Evolutionary conservation across 2,113 vertebrate genomes (phyloP), one percentile per base, ranked within the genome.

Genomic region (Oreochromis tanganicae): DNA sequence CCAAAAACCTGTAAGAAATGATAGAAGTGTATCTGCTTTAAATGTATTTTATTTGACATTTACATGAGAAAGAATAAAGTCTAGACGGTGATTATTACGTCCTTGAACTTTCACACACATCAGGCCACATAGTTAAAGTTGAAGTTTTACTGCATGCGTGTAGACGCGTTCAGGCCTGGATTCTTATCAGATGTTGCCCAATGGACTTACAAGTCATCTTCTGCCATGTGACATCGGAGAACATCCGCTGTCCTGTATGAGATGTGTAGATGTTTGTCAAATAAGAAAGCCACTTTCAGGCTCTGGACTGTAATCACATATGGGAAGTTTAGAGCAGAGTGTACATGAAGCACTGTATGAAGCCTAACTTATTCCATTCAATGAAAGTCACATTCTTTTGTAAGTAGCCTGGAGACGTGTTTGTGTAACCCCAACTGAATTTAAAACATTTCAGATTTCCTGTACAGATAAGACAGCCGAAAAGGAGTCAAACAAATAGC

Each of bases 141-240:
- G 71, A 75, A 11, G 43, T 75, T 48, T 75, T 48, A 75, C 71
- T 48, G 41, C 21, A 9, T 10, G 2, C 2, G 14, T 48, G 41
- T 48, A 19, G 24, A 75, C 17, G 4, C 0, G 16, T 48, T 29
- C 27, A 29, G 43, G 9, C 3, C 6, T 29, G 14, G 14, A 75
- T 17, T 75, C 43, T 75, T 75, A 75, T 75, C 71, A 75, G 71
- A 75, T 75, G 71, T 75, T 75, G 43, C 71, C 4, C 71, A 48
- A 75, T 27, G 9, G 43, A 75, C 14, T 75, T 75, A 75, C 71
- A 75, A 29, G 24, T 48, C 24, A 7, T 29, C 24, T 75, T 1
- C 43, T 46, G 27, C 9, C 41, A 19, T 75, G 71, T 75, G 14
- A 75, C 16, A 75, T 19, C 16, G 0, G 14, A 48, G 9, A 75